These are phyloP conservation scores for Lepidocyrtinus sp. DNA, from an alignment of 2,888 invertebrate species.

Conservation along the genomic window DNA sequence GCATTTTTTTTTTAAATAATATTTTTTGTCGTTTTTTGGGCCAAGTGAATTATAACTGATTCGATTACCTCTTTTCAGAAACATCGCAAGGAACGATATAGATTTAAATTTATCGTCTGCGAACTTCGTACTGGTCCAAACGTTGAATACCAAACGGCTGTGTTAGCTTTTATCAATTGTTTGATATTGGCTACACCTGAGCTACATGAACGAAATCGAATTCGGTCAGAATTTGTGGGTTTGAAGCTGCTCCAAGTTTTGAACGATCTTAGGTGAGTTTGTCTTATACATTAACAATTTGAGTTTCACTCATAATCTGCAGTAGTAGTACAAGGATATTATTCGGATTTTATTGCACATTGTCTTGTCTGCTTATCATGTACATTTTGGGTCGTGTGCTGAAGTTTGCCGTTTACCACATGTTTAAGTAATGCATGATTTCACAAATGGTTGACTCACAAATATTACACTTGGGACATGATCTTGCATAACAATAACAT, in stretches of 20 bases:
- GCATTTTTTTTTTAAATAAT: too few species aligned
- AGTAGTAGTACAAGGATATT: too few species aligned
- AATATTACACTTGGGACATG: constrained; percentile 31
- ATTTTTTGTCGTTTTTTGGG: too few species aligned
- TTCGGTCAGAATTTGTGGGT: constrained; percentile 96
- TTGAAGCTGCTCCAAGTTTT: constrained; percentile 89
- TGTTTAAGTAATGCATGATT: too few species aligned
- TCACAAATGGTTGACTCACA: too few species aligned
- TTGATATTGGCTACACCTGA: constrained; percentile 92
- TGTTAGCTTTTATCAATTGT: constrained; percentile 96
- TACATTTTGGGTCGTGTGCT: too few species aligned
- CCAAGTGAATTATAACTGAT: too few species aligned
- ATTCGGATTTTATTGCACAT: too few species aligned
- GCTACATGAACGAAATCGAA: constrained; percentile 87
- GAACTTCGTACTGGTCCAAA: constrained; percentile 87
- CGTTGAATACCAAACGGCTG: constrained; percentile 91
- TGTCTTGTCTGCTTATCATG: too few species aligned
- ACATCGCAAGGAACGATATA: constrained; percentile 89
- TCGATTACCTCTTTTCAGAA: constrained; percentile 79
- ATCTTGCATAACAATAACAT: constrained; percentile 35
- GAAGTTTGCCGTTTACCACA: too few species aligned
- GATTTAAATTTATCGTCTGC: constrained; percentile 88
- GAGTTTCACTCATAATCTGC: too few species aligned
- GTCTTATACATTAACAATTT: too few species aligned
- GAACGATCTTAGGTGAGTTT: constrained; percentile 86